Evolutionary conservation across 2,888 invertebrate species (phyloP), one percentile per base, ranked within the genome.

Genomic region (Macaria liturata): DNA sequence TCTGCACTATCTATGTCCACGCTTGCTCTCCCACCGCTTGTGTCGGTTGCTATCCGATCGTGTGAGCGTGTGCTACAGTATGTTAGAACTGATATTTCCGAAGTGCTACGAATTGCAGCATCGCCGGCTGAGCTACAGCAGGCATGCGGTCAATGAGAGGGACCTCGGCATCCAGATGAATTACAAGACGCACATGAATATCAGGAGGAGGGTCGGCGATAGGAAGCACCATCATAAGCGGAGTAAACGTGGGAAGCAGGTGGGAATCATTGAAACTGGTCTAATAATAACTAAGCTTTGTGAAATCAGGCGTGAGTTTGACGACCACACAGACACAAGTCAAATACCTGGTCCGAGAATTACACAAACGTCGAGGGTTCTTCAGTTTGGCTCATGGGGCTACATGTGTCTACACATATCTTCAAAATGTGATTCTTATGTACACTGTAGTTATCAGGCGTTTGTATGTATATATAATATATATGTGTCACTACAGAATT

Each of bases 131-230:
- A 97, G 97, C 89, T 98, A 98, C 93, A 97, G 97, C 81, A 94
- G 97, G 54, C 97, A 98, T 81, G 97, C 97, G 43, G 97, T 98
- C 52, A 96, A 97, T 82, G 97, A 98, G 82, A 93, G 95, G 60
- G 97, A 98, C 88, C 93, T 97, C 67, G 95, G 96, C 58, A 97
- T 96, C 43, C 97, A 96, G 93, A 94, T 95, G 62, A 97, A 96
- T 93, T 97, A 98, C 86, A 96, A 95, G 86, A 96, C 97, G 88
- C 97, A 97, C 85, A 96, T 97, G 95, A 97, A 97, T 80, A 97
- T 97, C 80, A 93, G 97, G 56, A 94, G 97, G 48, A 93, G 98
- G 84, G 96, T 97, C 55, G 97, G 97, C 65, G 97, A 97, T 81
- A 95, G 96, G 73, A 96, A 96, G 78, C 95, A 96, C 81, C 95